Evolutionary conservation across 2,888 invertebrate species (phyloP).

Genomic region (Agriotes lineatus): DNA sequence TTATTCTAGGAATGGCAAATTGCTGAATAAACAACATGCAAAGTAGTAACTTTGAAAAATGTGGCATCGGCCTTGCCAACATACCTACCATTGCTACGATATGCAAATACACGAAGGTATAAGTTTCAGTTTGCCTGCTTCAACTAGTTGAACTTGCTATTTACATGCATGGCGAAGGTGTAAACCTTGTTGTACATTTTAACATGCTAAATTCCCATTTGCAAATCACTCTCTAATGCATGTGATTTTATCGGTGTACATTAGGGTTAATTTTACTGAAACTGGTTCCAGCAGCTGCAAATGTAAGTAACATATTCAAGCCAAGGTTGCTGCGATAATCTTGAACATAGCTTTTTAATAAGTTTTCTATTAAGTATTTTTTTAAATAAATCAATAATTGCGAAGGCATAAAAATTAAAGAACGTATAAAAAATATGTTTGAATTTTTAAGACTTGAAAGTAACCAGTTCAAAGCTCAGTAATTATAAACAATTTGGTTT

Average conservation of each 20-base stretch:
- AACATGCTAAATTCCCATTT: background rate
- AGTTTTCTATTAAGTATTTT: too few species aligned
- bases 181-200: constrained; percentile 8
- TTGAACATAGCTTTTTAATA: too few species aligned
- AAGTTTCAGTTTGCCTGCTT: background rate
- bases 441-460: too few species aligned
- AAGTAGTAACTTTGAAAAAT: background rate
- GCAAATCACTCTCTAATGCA: background rate
- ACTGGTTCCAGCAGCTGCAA: too few species aligned
- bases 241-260: background rate
- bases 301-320: too few species aligned
- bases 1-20: background rate
- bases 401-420: too few species aligned
- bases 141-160: constrained; percentile 13
- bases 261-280: too few species aligned
- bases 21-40: background rate
- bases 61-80: constrained; percentile 9
- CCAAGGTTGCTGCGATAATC: too few species aligned
- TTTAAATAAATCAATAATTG: too few species aligned
- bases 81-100: constrained; percentile 11
- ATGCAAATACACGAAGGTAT: constrained; percentile 8
- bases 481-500: too few species aligned
- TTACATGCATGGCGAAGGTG: constrained; percentile 4
- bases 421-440: too few species aligned
- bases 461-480: too few species aligned